Percentiles rank a stretch among this genome's conserved stretches.
Evolutionary conservation across 2,113 vertebrate genomes (phyloP).

Genomic region (Sitta europaea): DNA sequence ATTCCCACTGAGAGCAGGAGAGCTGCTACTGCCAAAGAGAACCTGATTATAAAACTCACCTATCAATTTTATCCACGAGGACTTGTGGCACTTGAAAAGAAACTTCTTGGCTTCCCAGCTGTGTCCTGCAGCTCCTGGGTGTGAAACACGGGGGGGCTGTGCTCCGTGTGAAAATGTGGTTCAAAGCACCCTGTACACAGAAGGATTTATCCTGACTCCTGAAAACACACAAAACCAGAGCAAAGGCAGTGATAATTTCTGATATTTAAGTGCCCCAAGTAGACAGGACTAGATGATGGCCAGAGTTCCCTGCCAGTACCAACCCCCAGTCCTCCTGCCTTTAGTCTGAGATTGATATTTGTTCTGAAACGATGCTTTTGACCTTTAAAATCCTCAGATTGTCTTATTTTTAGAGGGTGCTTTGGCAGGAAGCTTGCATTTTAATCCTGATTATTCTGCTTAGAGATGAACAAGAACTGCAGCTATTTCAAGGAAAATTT

Average conservation of each 20-base stretch:
- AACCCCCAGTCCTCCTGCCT: background rate
- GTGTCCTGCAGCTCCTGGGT: slow-evolving; percentile 62
- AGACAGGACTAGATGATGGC: background rate
- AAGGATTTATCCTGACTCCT: slow-evolving; percentile 96
- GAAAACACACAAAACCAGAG: slow-evolving; percentile 1
- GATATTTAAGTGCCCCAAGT: background rate
- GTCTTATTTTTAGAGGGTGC: background rate
- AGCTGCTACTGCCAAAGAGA: background rate
- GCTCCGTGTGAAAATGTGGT: slow-evolving; percentile 86
- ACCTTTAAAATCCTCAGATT: background rate
- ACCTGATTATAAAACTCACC: slow-evolving; percentile 67
- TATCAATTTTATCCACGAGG: slow-evolving; percentile 82
- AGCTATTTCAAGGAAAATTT: background rate
- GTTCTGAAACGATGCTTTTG: background rate
- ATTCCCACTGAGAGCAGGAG: background rate
- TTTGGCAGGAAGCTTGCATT: background rate
- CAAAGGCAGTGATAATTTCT: background rate
- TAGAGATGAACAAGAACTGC: background rate
- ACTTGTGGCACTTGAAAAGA: slow-evolving; percentile 78
- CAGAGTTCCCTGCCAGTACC: background rate
- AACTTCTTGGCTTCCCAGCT: slow-evolving; percentile 65
- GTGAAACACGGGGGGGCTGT: slow-evolving; percentile 49
- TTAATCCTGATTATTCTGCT: background rate
- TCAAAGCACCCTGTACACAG: slow-evolving; percentile 82
- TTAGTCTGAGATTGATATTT: background rate